A percentile compares a stretch with the other conserved stretches of the same genome.
Evolutionary conservation across 23 tunicate species (phyloP).

Genomic region (Corella eumyota): DNA sequence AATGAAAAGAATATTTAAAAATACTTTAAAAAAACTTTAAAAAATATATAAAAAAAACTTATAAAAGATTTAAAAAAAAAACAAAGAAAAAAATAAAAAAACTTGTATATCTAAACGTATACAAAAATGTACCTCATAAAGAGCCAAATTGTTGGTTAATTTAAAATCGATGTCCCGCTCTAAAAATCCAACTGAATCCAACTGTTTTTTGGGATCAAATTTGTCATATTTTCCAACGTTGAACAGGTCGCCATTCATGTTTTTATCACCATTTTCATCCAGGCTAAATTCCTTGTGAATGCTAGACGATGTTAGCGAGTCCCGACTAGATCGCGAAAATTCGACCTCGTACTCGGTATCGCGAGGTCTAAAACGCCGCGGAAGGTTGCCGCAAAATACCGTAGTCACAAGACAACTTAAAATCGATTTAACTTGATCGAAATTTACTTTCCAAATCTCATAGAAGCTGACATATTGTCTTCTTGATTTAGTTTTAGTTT

Average conservation of each 20-base stretch:
- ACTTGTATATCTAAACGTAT: not conserved
- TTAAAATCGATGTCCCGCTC: too few relatives aligned
- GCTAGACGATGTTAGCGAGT: not conserved
- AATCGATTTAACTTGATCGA: not conserved
- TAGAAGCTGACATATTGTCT: not conserved
- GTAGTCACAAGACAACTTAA: not conserved
- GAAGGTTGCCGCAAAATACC: constrained; percentile 3
- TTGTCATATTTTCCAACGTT: too few relatives aligned
- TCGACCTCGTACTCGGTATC: not conserved
- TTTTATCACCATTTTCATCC: too few relatives aligned
- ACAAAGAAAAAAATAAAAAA: not conserved
- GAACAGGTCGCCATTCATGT: too few relatives aligned
- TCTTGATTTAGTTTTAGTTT: not conserved
- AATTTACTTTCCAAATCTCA: not conserved
- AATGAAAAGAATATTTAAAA: not conserved
- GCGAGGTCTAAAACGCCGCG: not conserved
- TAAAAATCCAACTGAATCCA: too few relatives aligned
- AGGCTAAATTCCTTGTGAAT: not conserved
- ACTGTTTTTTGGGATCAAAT: too few relatives aligned
- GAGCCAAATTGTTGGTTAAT: constrained; percentile 5
- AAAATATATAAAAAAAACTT: too few relatives aligned
- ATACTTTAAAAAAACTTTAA: not conserved
- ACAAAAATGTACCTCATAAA: constrained; percentile 17
- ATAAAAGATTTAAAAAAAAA: too few relatives aligned
- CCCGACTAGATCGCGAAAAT: constrained; percentile 3